phyloP scores from a whole-genome alignment of 2,797 vertebrate species.

The Sphenodon punctatus region DNA sequence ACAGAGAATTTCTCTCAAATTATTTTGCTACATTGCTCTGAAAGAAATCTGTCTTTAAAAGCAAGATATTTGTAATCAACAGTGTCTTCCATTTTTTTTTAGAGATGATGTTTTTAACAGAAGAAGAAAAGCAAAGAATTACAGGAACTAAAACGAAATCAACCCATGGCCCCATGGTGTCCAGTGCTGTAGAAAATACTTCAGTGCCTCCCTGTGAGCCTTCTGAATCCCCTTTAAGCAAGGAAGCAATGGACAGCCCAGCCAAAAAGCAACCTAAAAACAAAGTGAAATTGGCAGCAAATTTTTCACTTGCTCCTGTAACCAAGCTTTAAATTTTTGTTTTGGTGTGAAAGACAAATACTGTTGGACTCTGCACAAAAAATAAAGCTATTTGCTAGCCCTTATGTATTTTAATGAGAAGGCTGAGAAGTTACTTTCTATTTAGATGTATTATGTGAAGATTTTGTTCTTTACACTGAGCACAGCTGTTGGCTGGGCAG shows the following conservation, averaged over 20 bases:
- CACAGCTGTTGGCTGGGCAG: conserved; percentile 56
- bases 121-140: conserved; percentile 63
- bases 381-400: conserved; percentile 58
- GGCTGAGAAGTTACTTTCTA: conserved; percentile 40
- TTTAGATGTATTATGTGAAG: conserved; percentile 50
- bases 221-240: conserved; percentile 57
- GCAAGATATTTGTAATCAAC: neutral
- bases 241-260: conserved; percentile 82
- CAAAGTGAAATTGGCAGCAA: conserved; percentile 92
- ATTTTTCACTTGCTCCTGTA: conserved; percentile 90
- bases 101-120: conserved; percentile 73
- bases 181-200: neutral
- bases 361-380: conserved; percentile 68
- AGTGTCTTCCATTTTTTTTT: neutral
- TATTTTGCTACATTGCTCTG: neutral
- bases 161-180: conserved; percentile 5
- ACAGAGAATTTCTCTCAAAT: neutral
- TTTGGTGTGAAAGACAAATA: conserved; percentile 50
- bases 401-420: conserved; percentile 60
- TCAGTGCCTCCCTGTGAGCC: conserved; percentile 41
- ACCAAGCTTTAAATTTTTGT: conserved; percentile 77
- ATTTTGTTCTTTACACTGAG: conserved; percentile 62
- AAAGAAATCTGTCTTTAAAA: neutral
- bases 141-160: conserved; percentile 26
- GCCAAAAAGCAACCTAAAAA: conserved; percentile 86